A percentile compares a stretch with the other conserved stretches of the same genome.
phyloP scores from a whole-genome alignment of 2,888 invertebrate genomes.

The Andrena trimmerana region DNA sequence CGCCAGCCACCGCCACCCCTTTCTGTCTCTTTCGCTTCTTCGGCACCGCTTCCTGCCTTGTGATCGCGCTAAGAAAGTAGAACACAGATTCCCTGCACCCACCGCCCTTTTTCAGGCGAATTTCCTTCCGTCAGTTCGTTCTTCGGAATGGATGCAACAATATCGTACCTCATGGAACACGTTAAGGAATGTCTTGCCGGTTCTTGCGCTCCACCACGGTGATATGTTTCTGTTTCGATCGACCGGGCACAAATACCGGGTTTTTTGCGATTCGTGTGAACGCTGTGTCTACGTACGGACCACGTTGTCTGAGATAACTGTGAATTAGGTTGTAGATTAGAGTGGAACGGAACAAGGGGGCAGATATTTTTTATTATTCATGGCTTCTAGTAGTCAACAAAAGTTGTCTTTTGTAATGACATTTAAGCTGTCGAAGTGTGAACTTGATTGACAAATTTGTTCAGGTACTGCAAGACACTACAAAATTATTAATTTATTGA shows the following conservation, averaged over 20 bases:
- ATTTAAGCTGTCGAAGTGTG: no score
- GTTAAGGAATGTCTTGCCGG: conserved; percentile 4
- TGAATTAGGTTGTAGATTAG: no score
- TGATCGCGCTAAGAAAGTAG: conserved; percentile 34
- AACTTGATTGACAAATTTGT: no score
- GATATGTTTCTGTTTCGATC: conserved; percentile 15
- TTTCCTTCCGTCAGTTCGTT: conserved; percentile 28
- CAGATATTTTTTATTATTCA: no score
- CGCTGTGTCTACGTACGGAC: no score
- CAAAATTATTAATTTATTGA: no score
- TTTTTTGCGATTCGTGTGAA: background rate
- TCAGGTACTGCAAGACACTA: no score
- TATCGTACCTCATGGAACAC: background rate
- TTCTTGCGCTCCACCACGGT: background rate
- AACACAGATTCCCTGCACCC: conserved; percentile 19
- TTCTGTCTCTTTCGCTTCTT: conserved; percentile 6
- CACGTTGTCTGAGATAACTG: no score
- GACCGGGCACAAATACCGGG: background rate
- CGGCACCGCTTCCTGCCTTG: background rate
- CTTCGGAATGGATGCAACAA: conserved; percentile 25
- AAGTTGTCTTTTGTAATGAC: no score
- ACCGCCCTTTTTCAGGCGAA: conserved; percentile 1
- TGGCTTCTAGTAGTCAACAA: no score
- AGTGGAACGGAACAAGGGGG: no score
- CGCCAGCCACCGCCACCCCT: background rate